Evolutionary conservation across 2,888 invertebrate species (phyloP).

Genomic region (Stenodera caucasica): DNA sequence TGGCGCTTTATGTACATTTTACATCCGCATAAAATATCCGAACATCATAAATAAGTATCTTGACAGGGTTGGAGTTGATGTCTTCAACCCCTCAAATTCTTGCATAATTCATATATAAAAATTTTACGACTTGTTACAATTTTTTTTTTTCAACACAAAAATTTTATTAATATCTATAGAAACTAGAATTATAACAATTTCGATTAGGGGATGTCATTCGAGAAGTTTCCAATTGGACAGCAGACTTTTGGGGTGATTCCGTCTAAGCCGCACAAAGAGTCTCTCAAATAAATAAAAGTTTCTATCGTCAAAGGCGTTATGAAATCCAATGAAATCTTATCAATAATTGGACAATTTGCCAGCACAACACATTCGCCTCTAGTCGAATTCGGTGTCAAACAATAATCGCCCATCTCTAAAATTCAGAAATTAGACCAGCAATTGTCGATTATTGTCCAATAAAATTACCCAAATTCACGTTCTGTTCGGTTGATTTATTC

Average conservation of each 20-base stretch:
- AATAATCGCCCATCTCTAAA: slow-evolving; percentile 39
- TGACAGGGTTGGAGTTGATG: slow-evolving; percentile 34
- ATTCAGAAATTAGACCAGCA: not conserved
- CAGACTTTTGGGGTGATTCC: slow-evolving; percentile 58
- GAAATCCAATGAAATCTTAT: slow-evolving; percentile 44
- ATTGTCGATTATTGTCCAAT: no score
- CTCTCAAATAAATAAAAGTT: slow-evolving; percentile 53
- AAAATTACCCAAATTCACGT: no score
- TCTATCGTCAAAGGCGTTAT: slow-evolving; percentile 37
- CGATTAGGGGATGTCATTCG: not conserved
- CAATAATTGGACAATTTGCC: slow-evolving; percentile 54
- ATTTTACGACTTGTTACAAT: not conserved
- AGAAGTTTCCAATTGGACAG: slow-evolving; percentile 46
- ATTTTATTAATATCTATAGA: no score
- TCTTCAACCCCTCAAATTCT: slow-evolving; percentile 21
- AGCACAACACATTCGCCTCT: slow-evolving; percentile 56
- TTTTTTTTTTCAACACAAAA: no score
- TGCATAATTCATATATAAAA: slow-evolving; percentile 4
- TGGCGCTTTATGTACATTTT: slow-evolving; percentile 42
- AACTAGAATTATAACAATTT: no score
- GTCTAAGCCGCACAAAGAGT: slow-evolving; percentile 60
- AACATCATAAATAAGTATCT: slow-evolving; percentile 42
- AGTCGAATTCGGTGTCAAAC: slow-evolving; percentile 54
- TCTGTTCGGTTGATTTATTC: no score
- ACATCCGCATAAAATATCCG: slow-evolving; percentile 46